Base-by-base conservation (phyloP, 2,113 vertebrate genomes). In the Sterrhoptilus dennistouni region DNA sequence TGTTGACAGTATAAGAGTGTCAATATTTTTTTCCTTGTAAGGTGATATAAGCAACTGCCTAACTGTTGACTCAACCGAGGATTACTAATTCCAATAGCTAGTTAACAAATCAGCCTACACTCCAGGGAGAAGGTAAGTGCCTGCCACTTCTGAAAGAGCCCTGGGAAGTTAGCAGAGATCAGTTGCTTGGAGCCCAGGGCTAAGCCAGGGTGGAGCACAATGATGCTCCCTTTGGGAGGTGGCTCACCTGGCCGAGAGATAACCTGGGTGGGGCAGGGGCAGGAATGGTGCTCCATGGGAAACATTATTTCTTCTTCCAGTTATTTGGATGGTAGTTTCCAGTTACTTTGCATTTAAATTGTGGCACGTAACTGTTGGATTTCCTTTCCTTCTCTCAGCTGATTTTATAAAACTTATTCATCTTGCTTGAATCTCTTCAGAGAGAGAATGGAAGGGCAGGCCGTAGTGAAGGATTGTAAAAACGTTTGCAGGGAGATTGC, bases 71-170 rank as follows among this genome's bases (percentile, higher is more conserved):
- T 97, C 95, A 96, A 92, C 44, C 42, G 66, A 68, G 89, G 90
- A 97, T 97, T 95, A 96, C 77, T 96, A 89, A 96, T 93, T 95
- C 96, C 89, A 95, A 95, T 57, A 93, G 92, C 86, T 96, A 96
- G 88, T 94, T 93, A 96, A 93, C 84, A 95, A 93, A 82, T 82
- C 61, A 65, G 50, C 38, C 78, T 94, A 76, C 47, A 53, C 81
- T 96, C 80, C 59, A 94, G 38, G 50, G 60, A 88, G 52, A 94
- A 88, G 52, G 57, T 78, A 72, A 54, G 52, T 60, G 70, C 22
- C 69, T 96, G 45, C 83, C 91, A 42, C 59, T 95, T 95, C 71
- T 87, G 61, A 87, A 83, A 87, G 57, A 74, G 72, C 69, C 83
- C 60, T 86, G 64, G 64, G 90, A 95, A 92, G 69, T 28, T 49